Evolutionary conservation across 2,113 vertebrate genomes (phyloP).

Genomic region (Cromileptes altivelis): DNA sequence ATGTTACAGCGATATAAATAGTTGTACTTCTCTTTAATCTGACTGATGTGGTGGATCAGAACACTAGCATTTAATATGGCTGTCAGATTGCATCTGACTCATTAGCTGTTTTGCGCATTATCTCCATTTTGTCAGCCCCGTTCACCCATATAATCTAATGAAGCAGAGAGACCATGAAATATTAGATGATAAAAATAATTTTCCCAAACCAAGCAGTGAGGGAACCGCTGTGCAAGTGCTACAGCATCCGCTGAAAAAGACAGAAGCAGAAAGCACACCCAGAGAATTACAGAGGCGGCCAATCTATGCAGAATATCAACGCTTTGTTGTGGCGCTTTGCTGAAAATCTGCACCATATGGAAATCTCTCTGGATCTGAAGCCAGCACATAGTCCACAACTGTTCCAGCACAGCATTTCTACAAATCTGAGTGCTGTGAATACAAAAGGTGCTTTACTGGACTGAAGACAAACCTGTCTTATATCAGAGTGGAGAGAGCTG

Average conservation of each 20-base stretch:
- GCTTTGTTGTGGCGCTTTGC: conserved; percentile 47
- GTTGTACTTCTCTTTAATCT: conserved; percentile 16
- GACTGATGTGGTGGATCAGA: conserved; percentile 18
- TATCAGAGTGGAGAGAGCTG: conserved; percentile 47
- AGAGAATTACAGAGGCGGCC: conserved; percentile 25
- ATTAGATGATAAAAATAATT: conserved; percentile 49
- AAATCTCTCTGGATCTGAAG: conserved; percentile 60
- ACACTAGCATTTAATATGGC: conserved; percentile 30
- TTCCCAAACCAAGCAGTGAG: conserved; percentile 11
- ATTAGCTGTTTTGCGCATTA: conserved; percentile 56
- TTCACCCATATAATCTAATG: conserved; percentile 52
- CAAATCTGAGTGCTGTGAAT: conserved; percentile 62
- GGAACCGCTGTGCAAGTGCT: not conserved
- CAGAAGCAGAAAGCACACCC: not conserved
- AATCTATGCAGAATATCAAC: conserved; percentile 49
- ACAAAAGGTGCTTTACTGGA: conserved; percentile 53
- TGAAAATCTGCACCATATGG: conserved; percentile 44
- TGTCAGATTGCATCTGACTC: conserved; percentile 51
- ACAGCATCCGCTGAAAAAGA: conserved; percentile 3
- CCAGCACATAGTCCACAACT: conserved; percentile 38
- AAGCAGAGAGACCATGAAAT: conserved; percentile 44
- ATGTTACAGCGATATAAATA: conserved; percentile 13
- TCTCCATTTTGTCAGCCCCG: conserved; percentile 43
- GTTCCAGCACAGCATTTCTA: conserved; percentile 28
- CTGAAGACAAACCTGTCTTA: conserved; percentile 54